Conservation (phyloP, 2,888 invertebrate genomes). For the Apocheima hispidaria region DNA sequence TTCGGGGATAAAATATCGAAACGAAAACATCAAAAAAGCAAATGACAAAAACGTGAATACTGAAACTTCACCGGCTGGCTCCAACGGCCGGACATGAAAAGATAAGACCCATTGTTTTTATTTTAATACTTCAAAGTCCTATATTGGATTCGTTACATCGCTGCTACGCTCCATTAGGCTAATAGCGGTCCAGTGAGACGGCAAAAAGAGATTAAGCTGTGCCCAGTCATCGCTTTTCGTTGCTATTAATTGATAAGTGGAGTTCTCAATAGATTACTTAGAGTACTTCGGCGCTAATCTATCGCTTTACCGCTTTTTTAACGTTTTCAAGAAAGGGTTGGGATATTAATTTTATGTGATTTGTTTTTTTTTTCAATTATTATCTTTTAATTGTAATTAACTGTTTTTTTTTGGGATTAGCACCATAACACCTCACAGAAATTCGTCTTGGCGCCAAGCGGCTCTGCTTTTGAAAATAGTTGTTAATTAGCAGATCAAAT, state of each 20-base stretch:
- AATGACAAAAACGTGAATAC: slow-evolving; percentile 37
- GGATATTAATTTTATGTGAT: background rate
- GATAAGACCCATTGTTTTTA: slow-evolving; percentile 55
- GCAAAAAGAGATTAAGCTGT: slow-evolving; percentile 76
- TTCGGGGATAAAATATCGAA: slow-evolving; percentile 36
- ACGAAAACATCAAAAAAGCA: slow-evolving; percentile 40
- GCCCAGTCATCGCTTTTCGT: slow-evolving; percentile 74
- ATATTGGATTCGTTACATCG: slow-evolving; percentile 65
- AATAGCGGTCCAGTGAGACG: slow-evolving; percentile 77
- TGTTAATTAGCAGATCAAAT: too few relatives aligned
- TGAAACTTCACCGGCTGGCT: slow-evolving; percentile 42
- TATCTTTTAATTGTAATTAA: too few relatives aligned
- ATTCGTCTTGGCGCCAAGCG: too few relatives aligned
- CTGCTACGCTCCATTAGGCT: slow-evolving; percentile 74
- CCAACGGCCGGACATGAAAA: slow-evolving; percentile 43
- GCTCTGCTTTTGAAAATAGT: too few relatives aligned
- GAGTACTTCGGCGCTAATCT: slow-evolving; percentile 44
- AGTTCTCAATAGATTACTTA: slow-evolving; percentile 58
- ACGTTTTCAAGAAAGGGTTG: slow-evolving; percentile 22
- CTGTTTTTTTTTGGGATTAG: too few relatives aligned
- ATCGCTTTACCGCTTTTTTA: slow-evolving; percentile 21
- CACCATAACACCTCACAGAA: too few relatives aligned
- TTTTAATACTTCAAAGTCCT: slow-evolving; percentile 59
- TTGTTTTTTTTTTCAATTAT: too few relatives aligned
- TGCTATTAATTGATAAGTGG: slow-evolving; percentile 74